Base-by-base conservation (phyloP, 2,888 invertebrate species). In the Tineola bisselliella region DNA sequence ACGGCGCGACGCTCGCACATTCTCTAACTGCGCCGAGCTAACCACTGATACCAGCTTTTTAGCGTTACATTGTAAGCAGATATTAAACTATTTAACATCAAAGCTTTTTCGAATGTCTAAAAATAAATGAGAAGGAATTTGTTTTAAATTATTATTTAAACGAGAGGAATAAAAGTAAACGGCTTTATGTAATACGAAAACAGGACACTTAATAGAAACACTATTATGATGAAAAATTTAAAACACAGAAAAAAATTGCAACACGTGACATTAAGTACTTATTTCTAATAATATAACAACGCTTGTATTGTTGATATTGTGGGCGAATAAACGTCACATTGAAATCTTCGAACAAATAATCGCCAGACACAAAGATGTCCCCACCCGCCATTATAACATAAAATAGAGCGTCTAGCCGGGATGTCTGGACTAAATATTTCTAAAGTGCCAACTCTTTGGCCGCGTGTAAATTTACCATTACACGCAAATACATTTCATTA, bases 1-100 rank as follows among this genome's bases (percentile, higher is more conserved):
- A 84, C 84, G 84, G 83, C 82, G 78, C 48, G 48, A 30, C 43
- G 44, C 59, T 75, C 67, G 73, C 79, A 74, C 79, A 81, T 83
- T 81, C 82, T 78, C 75, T 38, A 38, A 31, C 31, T 31, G 31
- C 31, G 31, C 31, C 31, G 31, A 31, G 31, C 31, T 10, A 31
- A 38, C 11, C 38, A 38, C 3, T 2, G 38, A 38, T 38, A 38
- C 38, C n/a, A 38, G 38, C 38, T 38, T 38, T 38, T 38, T 12
- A 38, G 38, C 38, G n/a, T 38, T 38, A 38, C 38, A 38, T 38
- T 38, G 38, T 38, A 38, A 38, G 38, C 38, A 38, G 38, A 12
- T 38, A 38, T 38, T 38, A 38, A 38, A 12, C 38, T 38, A 38
- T n/a, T 12, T 38, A 38, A 38, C 38, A 38, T 38, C 11, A 38